Evolutionary conservation across 1,140 invertebrate genomes (phyloP).

Genomic region (Eciton burchellii): DNA sequence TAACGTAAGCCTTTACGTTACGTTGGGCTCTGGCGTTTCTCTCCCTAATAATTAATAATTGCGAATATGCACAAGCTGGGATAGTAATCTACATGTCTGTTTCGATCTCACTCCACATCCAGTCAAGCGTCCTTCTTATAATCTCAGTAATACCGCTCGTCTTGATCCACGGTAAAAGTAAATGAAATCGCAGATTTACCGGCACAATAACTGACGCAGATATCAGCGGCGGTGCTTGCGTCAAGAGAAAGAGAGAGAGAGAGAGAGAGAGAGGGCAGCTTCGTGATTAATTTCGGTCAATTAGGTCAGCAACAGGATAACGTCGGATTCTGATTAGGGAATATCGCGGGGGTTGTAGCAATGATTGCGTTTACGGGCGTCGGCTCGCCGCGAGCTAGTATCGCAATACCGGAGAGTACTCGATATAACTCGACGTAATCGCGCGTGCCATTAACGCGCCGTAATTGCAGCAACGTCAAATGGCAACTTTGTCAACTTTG

Average conservation of each 20-base stretch:
- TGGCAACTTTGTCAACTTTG: not conserved
- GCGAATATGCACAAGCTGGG: not conserved
- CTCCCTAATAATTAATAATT: not conserved
- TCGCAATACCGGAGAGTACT: constrained; percentile 24
- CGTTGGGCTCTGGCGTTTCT: not conserved
- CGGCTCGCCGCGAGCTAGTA: not conserved
- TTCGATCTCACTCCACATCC: not conserved
- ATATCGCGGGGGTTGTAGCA: constrained; percentile 34
- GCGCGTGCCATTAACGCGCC: constrained; percentile 7
- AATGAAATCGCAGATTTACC: constrained; percentile 15
- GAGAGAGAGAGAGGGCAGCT: not conserved
- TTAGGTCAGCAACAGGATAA: not conserved
- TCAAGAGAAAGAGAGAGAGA: no score
- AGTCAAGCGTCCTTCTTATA: not conserved
- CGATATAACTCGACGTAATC: constrained; percentile 23
- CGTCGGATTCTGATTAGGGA: constrained; percentile 39
- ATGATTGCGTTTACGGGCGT: not conserved
- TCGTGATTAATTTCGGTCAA: not conserved
- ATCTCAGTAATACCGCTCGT: not conserved
- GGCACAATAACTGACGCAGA: not conserved
- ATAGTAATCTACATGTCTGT: constrained; percentile 10
- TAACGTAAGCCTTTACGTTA: not conserved
- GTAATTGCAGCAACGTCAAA: not conserved
- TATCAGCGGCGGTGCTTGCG: not conserved
- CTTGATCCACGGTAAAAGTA: not conserved